Percentiles rank a stretch among this genome's conserved stretches.
Conservation (phyloP, 2,888 invertebrate genomes). For the Craniophora ligustri region DNA sequence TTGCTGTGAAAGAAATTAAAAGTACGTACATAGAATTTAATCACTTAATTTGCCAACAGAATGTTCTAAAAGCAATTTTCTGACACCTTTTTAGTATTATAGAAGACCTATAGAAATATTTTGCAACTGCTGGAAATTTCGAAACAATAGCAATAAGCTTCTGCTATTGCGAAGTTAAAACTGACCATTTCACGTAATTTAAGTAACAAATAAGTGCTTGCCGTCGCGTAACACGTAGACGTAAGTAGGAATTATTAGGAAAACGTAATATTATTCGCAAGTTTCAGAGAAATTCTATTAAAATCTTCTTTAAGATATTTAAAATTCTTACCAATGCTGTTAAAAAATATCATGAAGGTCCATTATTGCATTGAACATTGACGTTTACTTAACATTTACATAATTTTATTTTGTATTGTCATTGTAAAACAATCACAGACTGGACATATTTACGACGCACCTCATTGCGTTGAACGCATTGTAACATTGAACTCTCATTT, state of each 20-base stretch:
- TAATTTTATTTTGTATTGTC: conserved; percentile 15
- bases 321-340: neutral
- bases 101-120: conserved; percentile 15
- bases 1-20: neutral
- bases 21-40: neutral
- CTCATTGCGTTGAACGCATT: conserved; percentile 25
- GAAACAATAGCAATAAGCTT: conserved; percentile 45
- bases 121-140: conserved; percentile 28
- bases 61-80: neutral
- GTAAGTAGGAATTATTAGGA: conserved; percentile 19
- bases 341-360: neutral
- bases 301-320: no score
- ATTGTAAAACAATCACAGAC: conserved; percentile 10
- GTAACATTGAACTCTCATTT: conserved; percentile 60
- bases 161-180: conserved; percentile 28
- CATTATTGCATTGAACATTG: conserved; percentile 1
- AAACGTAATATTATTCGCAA: no score
- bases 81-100: conserved; percentile 12
- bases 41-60: neutral
- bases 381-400: conserved; percentile 11
- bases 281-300: no score
- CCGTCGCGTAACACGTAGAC: no score
- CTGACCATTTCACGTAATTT: conserved; percentile 36
- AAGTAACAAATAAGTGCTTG: conserved; percentile 34
- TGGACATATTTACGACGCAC: conserved; percentile 34